A percentile compares a stretch with the other conserved stretches of the same genome.
Evolutionary conservation across 2,888 invertebrate genomes (phyloP).

Genomic region (Prosopocoilus inquinatus): DNA sequence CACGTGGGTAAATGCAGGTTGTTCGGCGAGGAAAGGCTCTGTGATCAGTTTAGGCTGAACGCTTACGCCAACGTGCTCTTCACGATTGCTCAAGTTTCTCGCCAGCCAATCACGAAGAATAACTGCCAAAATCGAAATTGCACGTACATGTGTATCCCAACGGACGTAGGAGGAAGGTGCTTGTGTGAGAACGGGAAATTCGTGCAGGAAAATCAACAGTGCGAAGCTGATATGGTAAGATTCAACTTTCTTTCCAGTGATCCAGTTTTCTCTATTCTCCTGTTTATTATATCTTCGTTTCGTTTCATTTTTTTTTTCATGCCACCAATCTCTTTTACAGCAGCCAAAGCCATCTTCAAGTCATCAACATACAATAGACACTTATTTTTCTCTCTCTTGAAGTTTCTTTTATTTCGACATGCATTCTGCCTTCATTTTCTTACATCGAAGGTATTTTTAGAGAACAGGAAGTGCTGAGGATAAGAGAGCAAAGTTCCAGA

Average conservation of each 20-base stretch:
- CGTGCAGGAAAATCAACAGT: constrained; percentile 43
- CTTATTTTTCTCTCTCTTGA: no score
- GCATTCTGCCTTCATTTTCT: no score
- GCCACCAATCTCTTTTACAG: no score
- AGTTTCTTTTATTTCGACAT: no score
- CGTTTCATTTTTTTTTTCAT: no score
- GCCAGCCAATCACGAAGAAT: constrained; percentile 55
- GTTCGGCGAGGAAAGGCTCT: constrained; percentile 49
- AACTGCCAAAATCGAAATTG: constrained; percentile 57
- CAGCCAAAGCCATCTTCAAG: no score
- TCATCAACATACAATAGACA: no score
- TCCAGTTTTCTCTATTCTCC: not conserved
- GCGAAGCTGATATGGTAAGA: constrained; percentile 30
- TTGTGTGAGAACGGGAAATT: constrained; percentile 57
- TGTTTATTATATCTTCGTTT: not conserved
- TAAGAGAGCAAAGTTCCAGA: constrained; percentile 19
- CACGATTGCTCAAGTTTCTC: constrained; percentile 55
- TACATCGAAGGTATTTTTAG: not conserved
- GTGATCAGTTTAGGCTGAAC: constrained; percentile 47
- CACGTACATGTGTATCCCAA: constrained; percentile 61
- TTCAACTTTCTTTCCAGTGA: not conserved
- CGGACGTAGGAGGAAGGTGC: constrained; percentile 53
- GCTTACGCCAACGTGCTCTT: constrained; percentile 54
- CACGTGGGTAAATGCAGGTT: constrained; percentile 61
- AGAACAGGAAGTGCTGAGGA: not conserved